Evolutionary conservation across 2,797 vertebrate genomes (phyloP).

Genomic region (Phaenicophaeus curvirostris): DNA sequence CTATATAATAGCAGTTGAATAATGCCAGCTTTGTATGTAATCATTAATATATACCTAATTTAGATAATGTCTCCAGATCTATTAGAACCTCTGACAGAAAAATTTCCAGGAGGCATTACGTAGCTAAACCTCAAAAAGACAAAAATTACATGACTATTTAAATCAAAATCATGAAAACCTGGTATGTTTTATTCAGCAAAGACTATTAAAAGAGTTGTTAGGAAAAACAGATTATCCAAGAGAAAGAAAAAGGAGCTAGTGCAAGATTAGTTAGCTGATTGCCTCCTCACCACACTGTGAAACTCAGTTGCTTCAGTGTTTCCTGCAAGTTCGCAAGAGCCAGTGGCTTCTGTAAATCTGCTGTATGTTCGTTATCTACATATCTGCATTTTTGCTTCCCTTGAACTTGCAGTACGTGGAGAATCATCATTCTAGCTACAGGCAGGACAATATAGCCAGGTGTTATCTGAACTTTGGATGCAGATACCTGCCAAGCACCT

Average conservation of each 20-base stretch:
- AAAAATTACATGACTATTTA: neutral
- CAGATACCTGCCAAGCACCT: conserved; percentile 35
- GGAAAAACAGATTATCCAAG: neutral
- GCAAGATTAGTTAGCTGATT: neutral
- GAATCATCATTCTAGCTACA: neutral
- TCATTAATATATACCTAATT: neutral
- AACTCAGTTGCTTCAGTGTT: neutral
- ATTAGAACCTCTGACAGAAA: conserved; percentile 3
- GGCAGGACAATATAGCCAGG: neutral
- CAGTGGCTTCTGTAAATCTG: neutral
- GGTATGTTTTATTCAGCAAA: neutral
- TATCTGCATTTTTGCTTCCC: conserved; percentile 2
- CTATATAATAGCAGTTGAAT: neutral
- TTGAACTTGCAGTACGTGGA: neutral
- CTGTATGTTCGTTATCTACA: neutral
- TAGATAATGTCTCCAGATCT: conserved; percentile 4
- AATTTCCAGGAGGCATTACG: neutral
- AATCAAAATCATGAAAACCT: conserved; percentile 13
- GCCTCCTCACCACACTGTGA: neutral
- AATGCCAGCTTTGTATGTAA: neutral
- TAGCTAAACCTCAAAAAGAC: neutral
- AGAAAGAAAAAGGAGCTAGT: neutral
- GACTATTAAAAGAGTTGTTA: neutral
- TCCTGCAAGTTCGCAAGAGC: neutral
- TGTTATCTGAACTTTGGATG: conserved; percentile 28